Evolutionary conservation across 2,888 invertebrate species (phyloP), one percentile per base, ranked within the genome.

Genomic region (Galerucella calmariensis): DNA sequence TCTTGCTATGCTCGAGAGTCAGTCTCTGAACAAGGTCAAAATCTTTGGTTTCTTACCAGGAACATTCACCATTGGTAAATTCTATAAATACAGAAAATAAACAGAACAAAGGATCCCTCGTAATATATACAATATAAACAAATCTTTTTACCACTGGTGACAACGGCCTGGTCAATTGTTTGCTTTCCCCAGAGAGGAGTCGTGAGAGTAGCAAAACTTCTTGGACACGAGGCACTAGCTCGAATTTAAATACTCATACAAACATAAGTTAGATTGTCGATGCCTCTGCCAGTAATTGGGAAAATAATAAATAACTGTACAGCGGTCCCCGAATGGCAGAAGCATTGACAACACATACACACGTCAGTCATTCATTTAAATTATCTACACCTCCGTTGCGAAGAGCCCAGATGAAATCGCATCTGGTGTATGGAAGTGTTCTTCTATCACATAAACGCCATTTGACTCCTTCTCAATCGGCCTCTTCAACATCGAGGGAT

Each of bases 371-470:
- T 75, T 75, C 79, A 72, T 79, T 77, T 81, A 81, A 81, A 79
- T 76, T 81, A 81, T 82, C 81, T 93, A 94, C 89, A 93, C 94
- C 90, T 93, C 93, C 85, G 93, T 94, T 84, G 93, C 93, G 87
- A 93, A 92, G 86, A 92, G 92, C 78, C 89, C 89, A 80, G 87
- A 83, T 78, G 85, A 83, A 79, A 86, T 83, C 83, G 85, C 84
- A 82, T 92, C 92, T 88, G 92, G 92, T 85, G 88, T 88, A 85
- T 90, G 88, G 89, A 92, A 93, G 87, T 93, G 93, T 88, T 93
- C 93, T 89, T 93, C 93, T 88, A 93, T 90, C 86, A 93, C 92
- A 89, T 93, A 93, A 85, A 93, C 93, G 69, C 89, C 89, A 81
- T 83, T 85, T 86, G 85, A 82, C 81, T 92, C 92, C 84, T 88